Conservation (phyloP, 2,797 vertebrate genomes). For the Mionectes olivaceus region DNA sequence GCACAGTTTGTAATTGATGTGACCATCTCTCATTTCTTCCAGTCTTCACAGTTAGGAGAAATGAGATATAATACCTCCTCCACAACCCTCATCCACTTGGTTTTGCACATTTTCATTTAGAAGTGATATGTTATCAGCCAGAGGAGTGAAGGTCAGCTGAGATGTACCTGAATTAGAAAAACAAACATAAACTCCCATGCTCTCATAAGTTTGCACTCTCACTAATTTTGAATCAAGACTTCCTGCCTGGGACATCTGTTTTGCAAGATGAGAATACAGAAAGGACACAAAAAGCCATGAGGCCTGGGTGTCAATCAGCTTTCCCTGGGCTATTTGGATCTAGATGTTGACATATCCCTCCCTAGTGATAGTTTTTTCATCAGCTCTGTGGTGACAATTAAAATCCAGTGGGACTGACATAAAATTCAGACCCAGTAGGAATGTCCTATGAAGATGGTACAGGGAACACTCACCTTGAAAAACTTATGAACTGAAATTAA, state of each 20-base stretch:
- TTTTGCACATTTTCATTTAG: background rate
- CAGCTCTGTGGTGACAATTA: background rate
- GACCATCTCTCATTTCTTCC: background rate
- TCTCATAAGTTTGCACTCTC: background rate
- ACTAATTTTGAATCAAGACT: background rate
- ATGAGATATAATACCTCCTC: slow-evolving; percentile 4
- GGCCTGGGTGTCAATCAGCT: background rate
- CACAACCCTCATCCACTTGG: slow-evolving; percentile 13
- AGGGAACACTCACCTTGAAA: background rate
- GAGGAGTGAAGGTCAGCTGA: background rate
- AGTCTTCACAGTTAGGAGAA: background rate
- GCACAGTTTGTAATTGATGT: background rate
- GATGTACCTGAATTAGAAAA: background rate
- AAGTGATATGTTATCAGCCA: background rate
- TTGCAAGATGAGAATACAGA: background rate
- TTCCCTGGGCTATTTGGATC: background rate
- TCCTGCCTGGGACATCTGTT: background rate
- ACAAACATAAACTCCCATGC: background rate
- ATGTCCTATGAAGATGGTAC: background rate
- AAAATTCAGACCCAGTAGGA: slow-evolving; percentile 33
- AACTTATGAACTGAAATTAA: background rate
- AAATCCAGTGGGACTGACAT: background rate
- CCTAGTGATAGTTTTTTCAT: background rate
- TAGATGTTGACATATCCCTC: background rate
- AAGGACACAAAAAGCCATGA: background rate